Base-by-base conservation (phyloP, 2,888 invertebrate genomes). In the Agrilus cyanescens region DNA sequence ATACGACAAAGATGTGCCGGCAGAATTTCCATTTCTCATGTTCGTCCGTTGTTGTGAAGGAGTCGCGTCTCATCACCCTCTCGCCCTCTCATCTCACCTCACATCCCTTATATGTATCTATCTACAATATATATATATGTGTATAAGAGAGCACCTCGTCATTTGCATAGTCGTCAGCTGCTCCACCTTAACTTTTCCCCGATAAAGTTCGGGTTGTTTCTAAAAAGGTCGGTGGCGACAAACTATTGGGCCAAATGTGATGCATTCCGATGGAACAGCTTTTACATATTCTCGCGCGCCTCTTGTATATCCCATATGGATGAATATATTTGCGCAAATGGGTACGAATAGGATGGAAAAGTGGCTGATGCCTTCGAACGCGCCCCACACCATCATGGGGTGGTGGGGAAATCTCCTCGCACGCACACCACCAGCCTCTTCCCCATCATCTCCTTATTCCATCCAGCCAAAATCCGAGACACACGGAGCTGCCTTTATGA, bases 91-190 rank as follows among this genome's bases (percentile, higher is more conserved):
- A 41, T 38, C 35, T 39, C 37, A 45, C 32, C 37, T 42, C 41
- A 12, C 38, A 38, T 40, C 38, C 34, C 37, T 45, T 25, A 25
- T 25, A 25, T 25, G 4, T 25, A 25, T 25, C 2, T 10, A 25
- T 25, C 2, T 25, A 25, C 2, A 8, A 10, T 10, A 25, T 25
- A 10, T 25, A 25, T 6, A 8, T 10, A 10, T 20, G 2, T 42
- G 47, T 48, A 48, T 44, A 46, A 48, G 48, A 44, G 45, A 52
- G 55, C 57, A 57, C 60, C 60, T 59, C 58, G 57, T 57, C 58
- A 68, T 69, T 69, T 68, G 69, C 69, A 69, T 69, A 69, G 64
- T 65, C 67, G 68, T 68, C 69, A 69, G 69, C 69, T 69, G 69
- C 59, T 64, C 59, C 64, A 65, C 66, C 68, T 66, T 64, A 67